These are phyloP conservation scores for Mesocricetus auratus DNA, from an alignment of 2,113 vertebrate species.

Conservation along the genomic window DNA sequence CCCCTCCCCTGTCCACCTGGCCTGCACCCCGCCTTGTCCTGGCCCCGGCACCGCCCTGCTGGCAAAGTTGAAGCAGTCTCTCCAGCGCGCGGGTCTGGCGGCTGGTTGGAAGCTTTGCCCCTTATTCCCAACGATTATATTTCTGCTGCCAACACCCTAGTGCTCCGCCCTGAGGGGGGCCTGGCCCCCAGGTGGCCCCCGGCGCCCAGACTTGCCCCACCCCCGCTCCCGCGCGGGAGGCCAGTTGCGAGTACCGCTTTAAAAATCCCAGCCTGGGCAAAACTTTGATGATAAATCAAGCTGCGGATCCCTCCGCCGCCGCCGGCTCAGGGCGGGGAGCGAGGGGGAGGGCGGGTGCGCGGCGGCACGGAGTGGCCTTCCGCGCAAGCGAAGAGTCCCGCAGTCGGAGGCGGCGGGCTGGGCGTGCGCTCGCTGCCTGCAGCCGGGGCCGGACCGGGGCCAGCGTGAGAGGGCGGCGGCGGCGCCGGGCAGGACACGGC, in stretches of 20 bases:
- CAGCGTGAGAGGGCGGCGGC: conserved; percentile 25
- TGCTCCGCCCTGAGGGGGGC: background rate
- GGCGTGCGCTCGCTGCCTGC: conserved; percentile 76
- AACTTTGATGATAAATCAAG: conserved; percentile 87
- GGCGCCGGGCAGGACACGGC: conserved; percentile 12
- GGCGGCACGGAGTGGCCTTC: conserved; percentile 80
- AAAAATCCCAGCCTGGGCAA: conserved; percentile 86
- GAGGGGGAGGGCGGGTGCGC: conserved; percentile 66
- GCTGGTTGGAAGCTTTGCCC: background rate
- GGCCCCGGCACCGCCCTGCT: background rate
- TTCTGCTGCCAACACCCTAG: background rate
- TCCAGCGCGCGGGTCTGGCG: background rate
- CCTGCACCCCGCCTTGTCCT: background rate
- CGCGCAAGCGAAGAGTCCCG: conserved; percentile 86
- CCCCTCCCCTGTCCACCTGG: no score
- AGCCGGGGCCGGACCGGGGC: conserved; percentile 69
- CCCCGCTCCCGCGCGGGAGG: background rate
- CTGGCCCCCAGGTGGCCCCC: background rate
- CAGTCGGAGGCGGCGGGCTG: conserved; percentile 82
- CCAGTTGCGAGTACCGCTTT: conserved; percentile 82
- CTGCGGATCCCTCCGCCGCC: conserved; percentile 91
- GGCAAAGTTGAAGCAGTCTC: conserved; percentile 45
- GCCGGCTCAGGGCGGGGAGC: conserved; percentile 81
- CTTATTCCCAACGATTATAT: background rate
- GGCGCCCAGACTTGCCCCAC: background rate